Conservation (phyloP, 2,888 invertebrate species). For the Resseliella maxima region DNA sequence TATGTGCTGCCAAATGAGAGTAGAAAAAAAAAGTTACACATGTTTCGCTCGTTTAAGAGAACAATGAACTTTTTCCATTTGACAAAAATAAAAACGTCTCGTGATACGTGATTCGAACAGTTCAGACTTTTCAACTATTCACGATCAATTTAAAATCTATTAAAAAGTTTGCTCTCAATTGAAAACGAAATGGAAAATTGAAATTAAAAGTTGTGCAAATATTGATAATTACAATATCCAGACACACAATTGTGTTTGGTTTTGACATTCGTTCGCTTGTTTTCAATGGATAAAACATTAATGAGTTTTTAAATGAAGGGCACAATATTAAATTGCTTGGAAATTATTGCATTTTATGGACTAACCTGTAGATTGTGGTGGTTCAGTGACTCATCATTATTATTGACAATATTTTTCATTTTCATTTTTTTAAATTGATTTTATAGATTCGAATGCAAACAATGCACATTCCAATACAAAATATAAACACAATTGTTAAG, state of each 20-base stretch:
- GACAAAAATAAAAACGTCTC: background rate
- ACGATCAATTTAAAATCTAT: background rate
- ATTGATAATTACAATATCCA: background rate
- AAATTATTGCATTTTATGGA: background rate
- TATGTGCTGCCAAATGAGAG: background rate
- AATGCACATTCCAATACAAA: slow-evolving; percentile 1
- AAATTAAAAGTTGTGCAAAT: background rate
- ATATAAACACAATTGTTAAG: too few relatives aligned
- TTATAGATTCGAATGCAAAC: background rate
- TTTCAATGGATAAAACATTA: background rate
- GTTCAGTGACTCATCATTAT: slow-evolving; percentile 20
- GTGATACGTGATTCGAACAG: background rate
- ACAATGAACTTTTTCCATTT: slow-evolving; percentile 25
- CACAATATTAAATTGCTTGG: background rate
- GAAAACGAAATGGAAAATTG: background rate
- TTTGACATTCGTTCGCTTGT: background rate
- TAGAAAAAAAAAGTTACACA: background rate
- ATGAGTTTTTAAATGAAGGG: background rate
- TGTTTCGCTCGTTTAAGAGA: slow-evolving; percentile 13
- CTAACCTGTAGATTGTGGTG: background rate
- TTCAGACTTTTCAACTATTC: too few relatives aligned
- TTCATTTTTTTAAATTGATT: background rate
- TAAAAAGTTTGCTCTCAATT: background rate
- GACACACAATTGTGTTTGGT: background rate
- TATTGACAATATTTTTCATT: background rate